Conservation (phyloP, 2,888 invertebrate species). For the Eupithecia abbreviata region DNA sequence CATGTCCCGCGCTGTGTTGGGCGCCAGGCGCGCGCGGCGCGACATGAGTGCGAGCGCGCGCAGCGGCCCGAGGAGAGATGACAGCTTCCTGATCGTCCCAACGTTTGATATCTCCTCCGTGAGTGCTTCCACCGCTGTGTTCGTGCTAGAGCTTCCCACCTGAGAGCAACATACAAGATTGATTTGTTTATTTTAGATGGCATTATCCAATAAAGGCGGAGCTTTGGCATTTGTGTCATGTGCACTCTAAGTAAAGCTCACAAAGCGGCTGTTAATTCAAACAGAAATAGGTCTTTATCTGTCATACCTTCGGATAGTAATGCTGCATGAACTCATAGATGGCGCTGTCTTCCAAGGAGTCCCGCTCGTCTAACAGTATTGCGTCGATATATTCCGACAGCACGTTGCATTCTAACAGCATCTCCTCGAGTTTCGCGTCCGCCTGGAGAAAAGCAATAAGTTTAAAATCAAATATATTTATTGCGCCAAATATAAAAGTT, state of each 20-base stretch:
- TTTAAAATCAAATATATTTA: too few species aligned
- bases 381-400: slow-evolving; percentile 95
- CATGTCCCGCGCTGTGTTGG: slow-evolving; percentile 47
- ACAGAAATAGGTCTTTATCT: neutral
- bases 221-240: neutral
- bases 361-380: slow-evolving; percentile 93
- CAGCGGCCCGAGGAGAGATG: slow-evolving; percentile 59
- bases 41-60: slow-evolving; percentile 61
- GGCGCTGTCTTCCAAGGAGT: slow-evolving; percentile 91
- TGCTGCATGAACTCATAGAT: slow-evolving; percentile 94
- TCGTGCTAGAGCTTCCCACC: slow-evolving; percentile 53
- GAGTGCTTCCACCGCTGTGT: slow-evolving; percentile 58
- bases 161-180: slow-evolving; percentile 18
- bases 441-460: slow-evolving; percentile 74
- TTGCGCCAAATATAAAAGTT: too few species aligned
- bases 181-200: neutral
- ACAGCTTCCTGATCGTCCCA: slow-evolving; percentile 50
- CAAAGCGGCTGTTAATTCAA: neutral
- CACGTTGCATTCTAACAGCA: slow-evolving; percentile 91
- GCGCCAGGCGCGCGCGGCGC: slow-evolving; percentile 51
- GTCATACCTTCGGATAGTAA: slow-evolving; percentile 93
- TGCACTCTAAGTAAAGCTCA: neutral
- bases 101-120: slow-evolving; percentile 60
- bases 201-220: too few species aligned
- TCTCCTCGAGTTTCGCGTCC: slow-evolving; percentile 91